phyloP scores from a whole-genome alignment of 2,113 vertebrate genomes.

The Nipponia nippon region DNA sequence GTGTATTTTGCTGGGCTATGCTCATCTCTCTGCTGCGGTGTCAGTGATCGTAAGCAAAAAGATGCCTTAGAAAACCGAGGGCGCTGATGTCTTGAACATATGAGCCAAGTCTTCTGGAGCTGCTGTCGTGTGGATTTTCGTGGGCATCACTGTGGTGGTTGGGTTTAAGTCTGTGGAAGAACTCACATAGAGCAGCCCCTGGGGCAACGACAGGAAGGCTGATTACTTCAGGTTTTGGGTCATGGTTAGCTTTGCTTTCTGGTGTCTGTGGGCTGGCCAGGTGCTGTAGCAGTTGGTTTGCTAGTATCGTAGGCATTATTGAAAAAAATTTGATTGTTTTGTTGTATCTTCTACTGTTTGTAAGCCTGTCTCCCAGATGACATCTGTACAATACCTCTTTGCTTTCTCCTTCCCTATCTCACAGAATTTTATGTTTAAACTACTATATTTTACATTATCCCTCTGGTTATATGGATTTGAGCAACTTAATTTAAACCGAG shows the following conservation, averaged over 20 bases:
- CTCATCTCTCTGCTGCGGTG: neutral
- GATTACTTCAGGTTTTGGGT: neutral
- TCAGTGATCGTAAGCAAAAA: neutral
- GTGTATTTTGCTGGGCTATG: neutral
- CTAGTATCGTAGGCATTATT: neutral
- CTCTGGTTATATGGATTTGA: neutral
- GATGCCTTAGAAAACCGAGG: neutral
- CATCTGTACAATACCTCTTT: neutral
- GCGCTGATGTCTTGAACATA: accelerated
- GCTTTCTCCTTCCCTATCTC: neutral
- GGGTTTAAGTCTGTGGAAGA: neutral
- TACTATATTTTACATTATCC: neutral
- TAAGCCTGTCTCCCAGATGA: neutral
- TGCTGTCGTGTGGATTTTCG: neutral
- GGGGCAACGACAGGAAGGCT: neutral
- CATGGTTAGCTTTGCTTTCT: neutral
- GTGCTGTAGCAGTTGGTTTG: neutral
- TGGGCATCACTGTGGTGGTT: neutral
- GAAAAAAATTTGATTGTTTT: neutral
- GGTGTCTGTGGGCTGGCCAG: neutral
- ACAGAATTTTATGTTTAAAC: neutral
- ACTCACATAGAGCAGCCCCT: neutral
- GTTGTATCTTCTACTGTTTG: neutral
- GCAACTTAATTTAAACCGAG: neutral
- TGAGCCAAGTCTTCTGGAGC: neutral